Evolutionary conservation across 1,140 invertebrate species (phyloP).

Genomic region (Drosophila littoralis): DNA sequence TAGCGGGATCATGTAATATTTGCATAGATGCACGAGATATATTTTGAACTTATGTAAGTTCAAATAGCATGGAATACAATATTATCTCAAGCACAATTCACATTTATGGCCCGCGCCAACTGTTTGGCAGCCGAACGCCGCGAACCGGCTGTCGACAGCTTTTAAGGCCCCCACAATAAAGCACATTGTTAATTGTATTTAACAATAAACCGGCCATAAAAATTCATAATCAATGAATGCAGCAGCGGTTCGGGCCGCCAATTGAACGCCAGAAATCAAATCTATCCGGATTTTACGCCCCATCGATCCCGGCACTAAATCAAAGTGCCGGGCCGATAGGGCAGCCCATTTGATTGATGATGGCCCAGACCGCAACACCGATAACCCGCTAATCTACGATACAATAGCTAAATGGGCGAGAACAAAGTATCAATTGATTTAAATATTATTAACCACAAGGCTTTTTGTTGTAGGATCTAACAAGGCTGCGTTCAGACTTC

Average conservation of each 20-base stretch:
- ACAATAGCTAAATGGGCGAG: background rate
- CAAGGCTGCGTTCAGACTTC: too few species aligned
- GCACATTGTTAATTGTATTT: slow-evolving; percentile 59
- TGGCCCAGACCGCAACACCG: slow-evolving; percentile 7
- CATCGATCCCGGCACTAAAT: slow-evolving; percentile 41
- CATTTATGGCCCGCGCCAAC: slow-evolving; percentile 26
- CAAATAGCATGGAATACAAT: slow-evolving; percentile 36
- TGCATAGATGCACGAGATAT: slow-evolving; percentile 43
- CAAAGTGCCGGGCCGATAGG: slow-evolving; percentile 44
- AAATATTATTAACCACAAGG: background rate
- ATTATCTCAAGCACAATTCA: slow-evolving; percentile 33
- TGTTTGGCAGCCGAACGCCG: slow-evolving; percentile 15
- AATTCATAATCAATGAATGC: slow-evolving; percentile 57
- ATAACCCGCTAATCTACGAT: slow-evolving; percentile 10
- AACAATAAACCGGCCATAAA: slow-evolving; percentile 56
- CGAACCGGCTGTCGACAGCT: slow-evolving; percentile 24
- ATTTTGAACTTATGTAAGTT: slow-evolving; percentile 38
- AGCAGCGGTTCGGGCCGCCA: slow-evolving; percentile 25
- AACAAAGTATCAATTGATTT: background rate
- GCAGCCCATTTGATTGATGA: slow-evolving; percentile 53
- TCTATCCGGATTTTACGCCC: slow-evolving; percentile 32
- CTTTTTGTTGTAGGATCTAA: too few species aligned
- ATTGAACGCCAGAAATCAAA: slow-evolving; percentile 51
- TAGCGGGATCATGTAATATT: slow-evolving; percentile 51
- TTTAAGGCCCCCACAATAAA: slow-evolving; percentile 48